These are phyloP conservation scores for Enteromius fasciolatus DNA, from an alignment of 2,797 vertebrate genomes.

Conservation along the genomic window DNA sequence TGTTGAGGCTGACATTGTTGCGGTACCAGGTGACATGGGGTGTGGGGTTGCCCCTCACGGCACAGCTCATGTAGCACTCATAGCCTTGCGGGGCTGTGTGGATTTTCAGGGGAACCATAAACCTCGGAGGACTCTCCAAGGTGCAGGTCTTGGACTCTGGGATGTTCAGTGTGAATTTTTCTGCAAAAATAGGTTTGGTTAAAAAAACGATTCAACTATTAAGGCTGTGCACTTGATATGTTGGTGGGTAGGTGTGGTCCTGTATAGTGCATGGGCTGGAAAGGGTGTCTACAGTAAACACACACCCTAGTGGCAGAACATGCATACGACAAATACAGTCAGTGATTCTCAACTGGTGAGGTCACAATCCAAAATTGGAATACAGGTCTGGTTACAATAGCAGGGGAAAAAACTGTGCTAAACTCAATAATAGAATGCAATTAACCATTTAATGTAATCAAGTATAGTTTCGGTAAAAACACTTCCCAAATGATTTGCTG, in stretches of 20 bases:
- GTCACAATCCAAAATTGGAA: background rate
- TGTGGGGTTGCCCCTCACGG: slow-evolving; percentile 81
- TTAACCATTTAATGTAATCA: background rate
- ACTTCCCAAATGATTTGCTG: background rate
- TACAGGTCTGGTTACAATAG: background rate
- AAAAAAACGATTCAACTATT: background rate
- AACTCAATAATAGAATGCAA: background rate
- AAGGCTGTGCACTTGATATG: background rate
- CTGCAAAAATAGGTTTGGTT: slow-evolving; percentile 68
- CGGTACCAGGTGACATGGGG: slow-evolving; percentile 90
- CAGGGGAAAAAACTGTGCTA: background rate
- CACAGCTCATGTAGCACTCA: slow-evolving; percentile 92
- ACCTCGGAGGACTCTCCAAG: slow-evolving; percentile 79
- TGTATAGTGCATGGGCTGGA: background rate
- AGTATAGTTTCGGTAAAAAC: background rate
- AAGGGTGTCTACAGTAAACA: background rate
- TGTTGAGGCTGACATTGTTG: slow-evolving; percentile 82
- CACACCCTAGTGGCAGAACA: background rate
- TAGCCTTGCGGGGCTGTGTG: slow-evolving; percentile 87
- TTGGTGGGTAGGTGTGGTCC: background rate
- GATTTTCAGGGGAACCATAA: slow-evolving; percentile 84
- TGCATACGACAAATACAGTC: background rate
- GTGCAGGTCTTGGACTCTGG: slow-evolving; percentile 74
- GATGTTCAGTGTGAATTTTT: slow-evolving; percentile 72
- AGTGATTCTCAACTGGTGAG: too few species aligned